These are phyloP conservation scores for Anoplius nigerrimus DNA, from an alignment of 2,888 invertebrate genomes.

Conservation along the genomic window DNA sequence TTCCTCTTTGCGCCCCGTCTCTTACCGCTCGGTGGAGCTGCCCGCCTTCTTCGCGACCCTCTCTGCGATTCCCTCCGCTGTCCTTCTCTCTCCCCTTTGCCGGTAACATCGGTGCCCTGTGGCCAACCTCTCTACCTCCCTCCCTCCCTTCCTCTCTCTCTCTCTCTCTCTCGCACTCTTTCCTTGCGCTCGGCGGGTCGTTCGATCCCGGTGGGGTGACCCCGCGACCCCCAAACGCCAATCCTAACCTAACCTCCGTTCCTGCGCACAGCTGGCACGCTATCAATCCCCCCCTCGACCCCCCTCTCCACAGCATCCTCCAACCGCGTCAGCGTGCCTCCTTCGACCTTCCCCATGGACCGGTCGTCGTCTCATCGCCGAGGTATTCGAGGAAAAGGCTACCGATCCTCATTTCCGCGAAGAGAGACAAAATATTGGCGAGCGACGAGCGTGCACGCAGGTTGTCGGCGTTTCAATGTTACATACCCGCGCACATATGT, in stretches of 20 bases:
- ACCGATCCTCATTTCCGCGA: no score
- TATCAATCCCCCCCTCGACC: constrained; percentile 57
- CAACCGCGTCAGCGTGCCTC: constrained; percentile 9
- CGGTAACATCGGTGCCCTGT: not conserved
- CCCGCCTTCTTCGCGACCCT: no score
- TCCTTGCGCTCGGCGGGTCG: constrained; percentile 16
- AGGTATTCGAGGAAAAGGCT: no score
- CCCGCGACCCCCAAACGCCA: constrained; percentile 64
- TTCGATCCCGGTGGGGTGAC: constrained; percentile 58
- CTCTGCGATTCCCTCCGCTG: no score
- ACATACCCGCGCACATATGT: no score
- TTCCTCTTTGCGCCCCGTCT: not conserved
- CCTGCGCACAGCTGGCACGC: constrained; percentile 68
- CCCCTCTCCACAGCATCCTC: constrained; percentile 5
- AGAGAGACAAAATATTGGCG: no score
- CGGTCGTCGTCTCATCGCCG: not conserved
- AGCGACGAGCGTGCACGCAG: no score
- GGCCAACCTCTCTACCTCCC: not conserved
- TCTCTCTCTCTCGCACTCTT: constrained; percentile 1
- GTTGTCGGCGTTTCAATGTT: no score
- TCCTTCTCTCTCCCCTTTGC: not conserved
- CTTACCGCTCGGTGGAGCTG: no score
- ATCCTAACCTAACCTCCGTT: constrained; percentile 66
- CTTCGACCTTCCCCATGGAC: constrained; percentile 5
- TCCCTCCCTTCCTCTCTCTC: constrained; percentile 15